Conservation (phyloP, 2,113 vertebrate species). For the Alosa alosa region DNA sequence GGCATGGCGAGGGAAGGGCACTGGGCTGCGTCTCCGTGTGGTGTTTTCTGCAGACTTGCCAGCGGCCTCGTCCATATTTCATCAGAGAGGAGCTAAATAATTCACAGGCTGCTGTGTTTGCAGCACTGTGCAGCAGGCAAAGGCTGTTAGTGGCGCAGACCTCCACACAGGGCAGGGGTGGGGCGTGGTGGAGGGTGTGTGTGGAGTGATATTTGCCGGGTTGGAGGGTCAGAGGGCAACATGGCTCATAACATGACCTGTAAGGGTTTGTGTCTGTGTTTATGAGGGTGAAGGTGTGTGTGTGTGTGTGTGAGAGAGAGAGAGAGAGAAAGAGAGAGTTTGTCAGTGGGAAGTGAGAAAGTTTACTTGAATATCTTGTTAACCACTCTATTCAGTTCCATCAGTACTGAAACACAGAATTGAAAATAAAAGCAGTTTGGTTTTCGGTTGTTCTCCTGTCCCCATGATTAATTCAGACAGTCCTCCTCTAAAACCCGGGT, state of each 20-base stretch:
- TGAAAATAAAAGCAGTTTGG: background rate
- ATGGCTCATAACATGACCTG: too few relatives aligned
- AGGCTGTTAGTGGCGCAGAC: background rate
- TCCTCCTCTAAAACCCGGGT: background rate
- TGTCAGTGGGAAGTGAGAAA: too few relatives aligned
- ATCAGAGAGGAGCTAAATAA: constrained; percentile 5
- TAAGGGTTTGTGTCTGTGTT: background rate
- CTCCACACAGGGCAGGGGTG: background rate
- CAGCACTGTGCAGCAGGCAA: background rate
- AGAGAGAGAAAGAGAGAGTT: too few relatives aligned
- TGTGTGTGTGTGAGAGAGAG: too few relatives aligned
- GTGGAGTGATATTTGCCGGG: background rate
- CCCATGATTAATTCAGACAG: background rate
- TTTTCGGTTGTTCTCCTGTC: background rate
- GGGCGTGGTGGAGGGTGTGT: background rate
- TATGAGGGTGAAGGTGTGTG: background rate
- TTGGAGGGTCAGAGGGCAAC: too few relatives aligned
- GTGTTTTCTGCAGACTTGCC: background rate
- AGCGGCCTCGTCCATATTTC: background rate
- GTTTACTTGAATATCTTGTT: too few relatives aligned
- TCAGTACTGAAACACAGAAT: background rate
- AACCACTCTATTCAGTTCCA: background rate
- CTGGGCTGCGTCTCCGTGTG: background rate
- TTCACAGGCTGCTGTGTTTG: constrained; percentile 5
- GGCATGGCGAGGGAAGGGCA: background rate